Evolutionary conservation across 2,113 vertebrate genomes (phyloP).

Genomic region (Tragelaphus buxtoni): DNA sequence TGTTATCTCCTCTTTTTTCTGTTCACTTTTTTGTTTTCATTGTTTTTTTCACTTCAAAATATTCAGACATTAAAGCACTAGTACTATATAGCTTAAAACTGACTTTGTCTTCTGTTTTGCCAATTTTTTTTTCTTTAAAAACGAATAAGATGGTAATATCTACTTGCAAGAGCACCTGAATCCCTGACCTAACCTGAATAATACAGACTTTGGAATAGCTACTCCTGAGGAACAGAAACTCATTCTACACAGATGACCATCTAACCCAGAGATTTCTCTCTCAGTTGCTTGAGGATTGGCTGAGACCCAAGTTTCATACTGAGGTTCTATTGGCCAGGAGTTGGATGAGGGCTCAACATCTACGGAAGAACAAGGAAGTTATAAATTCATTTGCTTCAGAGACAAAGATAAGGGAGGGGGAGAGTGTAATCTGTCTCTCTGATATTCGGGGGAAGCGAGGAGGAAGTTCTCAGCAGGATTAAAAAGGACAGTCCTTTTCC

Average conservation of each 20-base stretch:
- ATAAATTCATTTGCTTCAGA: not conserved
- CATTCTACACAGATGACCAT: not conserved
- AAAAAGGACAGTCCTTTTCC: not conserved
- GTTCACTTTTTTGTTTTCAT: not conserved
- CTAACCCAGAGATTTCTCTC: not conserved
- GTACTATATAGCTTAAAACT: not conserved
- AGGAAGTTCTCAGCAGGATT: not conserved
- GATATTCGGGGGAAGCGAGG: accelerated
- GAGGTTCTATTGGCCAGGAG: not conserved
- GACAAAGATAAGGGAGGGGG: not conserved
- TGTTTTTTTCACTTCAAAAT: not conserved
- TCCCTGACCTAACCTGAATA: not conserved
- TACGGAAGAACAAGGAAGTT: not conserved
- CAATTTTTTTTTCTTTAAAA: not conserved
- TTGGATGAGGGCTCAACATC: not conserved
- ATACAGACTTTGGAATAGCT: not conserved
- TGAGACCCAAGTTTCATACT: not conserved
- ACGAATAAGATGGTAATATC: not conserved
- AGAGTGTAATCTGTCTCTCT: not conserved
- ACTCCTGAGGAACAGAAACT: not conserved
- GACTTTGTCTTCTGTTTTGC: not conserved
- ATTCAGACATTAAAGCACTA: not conserved
- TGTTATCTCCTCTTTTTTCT: not conserved
- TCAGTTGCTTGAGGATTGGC: not conserved
- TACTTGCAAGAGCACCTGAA: not conserved